Evolutionary conservation across 2,888 invertebrate genomes (phyloP).

Genomic region (Schizaphis graminum): DNA sequence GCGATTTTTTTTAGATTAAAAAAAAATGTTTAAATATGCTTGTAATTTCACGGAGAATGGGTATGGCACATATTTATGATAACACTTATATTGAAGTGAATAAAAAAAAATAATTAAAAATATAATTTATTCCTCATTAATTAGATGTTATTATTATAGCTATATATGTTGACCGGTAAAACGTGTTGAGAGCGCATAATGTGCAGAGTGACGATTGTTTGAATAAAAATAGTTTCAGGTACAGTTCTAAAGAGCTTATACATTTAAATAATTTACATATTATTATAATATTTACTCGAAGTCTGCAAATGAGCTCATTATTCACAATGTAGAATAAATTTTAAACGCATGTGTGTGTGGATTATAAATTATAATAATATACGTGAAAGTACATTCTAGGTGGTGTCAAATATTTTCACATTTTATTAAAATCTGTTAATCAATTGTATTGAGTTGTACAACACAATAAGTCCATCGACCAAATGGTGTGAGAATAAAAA

Average conservation of each 20-base stretch:
- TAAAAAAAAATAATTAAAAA: not conserved
- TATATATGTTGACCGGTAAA: not conserved
- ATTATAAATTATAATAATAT: not conserved
- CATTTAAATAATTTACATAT: conserved; percentile 21
- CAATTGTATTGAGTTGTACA: not conserved
- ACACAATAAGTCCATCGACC: not conserved
- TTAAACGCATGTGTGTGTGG: not conserved
- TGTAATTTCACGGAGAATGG: not conserved
- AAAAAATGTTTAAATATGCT: not conserved
- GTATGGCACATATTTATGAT: not conserved
- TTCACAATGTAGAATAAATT: not conserved
- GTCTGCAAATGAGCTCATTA: not conserved
- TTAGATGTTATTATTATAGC: not conserved
- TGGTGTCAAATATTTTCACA: not conserved
- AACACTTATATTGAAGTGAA: not conserved
- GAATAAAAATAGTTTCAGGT: not conserved
- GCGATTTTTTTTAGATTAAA: not conserved
- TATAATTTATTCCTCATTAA: not conserved
- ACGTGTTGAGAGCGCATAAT: not conserved
- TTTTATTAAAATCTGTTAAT: not conserved
- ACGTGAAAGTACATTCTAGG: not conserved
- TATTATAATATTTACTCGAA: not conserved
- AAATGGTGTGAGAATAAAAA: not conserved
- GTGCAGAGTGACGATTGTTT: not conserved
- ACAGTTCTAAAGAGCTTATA: not conserved